A percentile compares a stretch with the other conserved stretches of the same genome.
Conservation (phyloP, 2,888 invertebrate species). For the Cryptus armator region DNA sequence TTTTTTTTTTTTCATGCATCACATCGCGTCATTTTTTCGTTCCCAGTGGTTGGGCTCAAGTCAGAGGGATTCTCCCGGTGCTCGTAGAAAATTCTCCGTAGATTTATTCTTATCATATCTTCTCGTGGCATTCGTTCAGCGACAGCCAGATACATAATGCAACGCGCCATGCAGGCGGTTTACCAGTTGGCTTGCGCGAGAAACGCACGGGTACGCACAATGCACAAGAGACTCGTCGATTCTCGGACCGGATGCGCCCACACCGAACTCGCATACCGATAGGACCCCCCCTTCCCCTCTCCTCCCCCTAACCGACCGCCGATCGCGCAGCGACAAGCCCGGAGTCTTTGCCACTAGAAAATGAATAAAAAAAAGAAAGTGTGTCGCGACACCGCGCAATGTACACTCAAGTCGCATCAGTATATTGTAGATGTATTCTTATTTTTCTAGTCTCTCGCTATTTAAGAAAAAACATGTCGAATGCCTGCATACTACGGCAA, state of each 20-base stretch:
- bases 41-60: slow-evolving; percentile 3
- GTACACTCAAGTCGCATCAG: slow-evolving; percentile 16
- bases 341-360: slow-evolving; percentile 54
- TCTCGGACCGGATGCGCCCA: slow-evolving; percentile 81
- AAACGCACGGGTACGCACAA: slow-evolving; percentile 47
- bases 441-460: background rate
- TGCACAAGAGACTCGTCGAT: slow-evolving; percentile 58
- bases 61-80: slow-evolving; percentile 37
- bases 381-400: slow-evolving; percentile 56
- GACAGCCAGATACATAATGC: slow-evolving; percentile 81
- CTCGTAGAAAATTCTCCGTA: slow-evolving; percentile 78
- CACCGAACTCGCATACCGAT: slow-evolving; percentile 83
- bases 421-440: background rate
- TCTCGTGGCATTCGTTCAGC: slow-evolving; percentile 71
- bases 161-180: slow-evolving; percentile 76
- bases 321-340: slow-evolving; percentile 49
- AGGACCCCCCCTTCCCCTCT: slow-evolving; percentile 32
- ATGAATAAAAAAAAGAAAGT: slow-evolving; percentile 57
- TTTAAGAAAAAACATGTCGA: background rate
- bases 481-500: too few species aligned
- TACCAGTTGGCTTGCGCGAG: slow-evolving; percentile 77
- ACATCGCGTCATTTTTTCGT: slow-evolving; percentile 6
- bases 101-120: slow-evolving; percentile 80
- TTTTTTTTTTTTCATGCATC: slow-evolving; percentile 17
- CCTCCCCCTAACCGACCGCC: slow-evolving; percentile 54